A percentile compares a stretch with the other conserved stretches of the same genome.
Evolutionary conservation across 2,797 vertebrate species (phyloP).

Genomic region (Dipus sagitta): DNA sequence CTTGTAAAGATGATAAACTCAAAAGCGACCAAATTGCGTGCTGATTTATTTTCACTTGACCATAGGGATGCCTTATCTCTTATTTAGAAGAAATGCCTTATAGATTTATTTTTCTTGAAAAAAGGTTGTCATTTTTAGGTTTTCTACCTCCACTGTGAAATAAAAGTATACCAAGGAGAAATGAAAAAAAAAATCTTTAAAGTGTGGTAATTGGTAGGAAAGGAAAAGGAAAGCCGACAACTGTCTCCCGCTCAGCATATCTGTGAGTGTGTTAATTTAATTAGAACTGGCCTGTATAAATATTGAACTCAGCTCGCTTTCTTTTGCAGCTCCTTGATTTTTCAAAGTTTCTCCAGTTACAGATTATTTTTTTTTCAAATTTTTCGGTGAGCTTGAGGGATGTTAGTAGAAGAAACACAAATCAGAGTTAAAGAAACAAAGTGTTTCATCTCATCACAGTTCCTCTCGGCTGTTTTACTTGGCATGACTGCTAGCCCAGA

Average conservation of each 20-base stretch:
- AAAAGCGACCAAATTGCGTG: background rate
- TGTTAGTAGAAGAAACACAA: conserved; percentile 51
- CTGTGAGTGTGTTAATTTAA: conserved; percentile 83
- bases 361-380: conserved; percentile 72
- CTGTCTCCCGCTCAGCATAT: conserved; percentile 68
- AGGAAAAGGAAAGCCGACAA: conserved; percentile 59
- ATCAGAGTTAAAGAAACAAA: conserved; percentile 63
- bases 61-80: background rate
- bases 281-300: conserved; percentile 84
- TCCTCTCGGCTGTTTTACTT: conserved; percentile 33
- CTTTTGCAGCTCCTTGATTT: conserved; percentile 79
- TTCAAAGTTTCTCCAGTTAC: conserved; percentile 78
- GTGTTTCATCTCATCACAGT: conserved; percentile 34
- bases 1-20: background rate
- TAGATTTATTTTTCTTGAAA: conserved; percentile 49
- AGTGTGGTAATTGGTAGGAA: conserved; percentile 64
- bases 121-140: conserved; percentile 17
- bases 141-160: conserved; percentile 47
- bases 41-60: background rate
- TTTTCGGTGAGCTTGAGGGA: conserved; percentile 73
- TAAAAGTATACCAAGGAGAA: conserved; percentile 63
- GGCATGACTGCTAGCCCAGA: background rate
- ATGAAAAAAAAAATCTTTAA: background rate
- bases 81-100: conserved; percentile 20
- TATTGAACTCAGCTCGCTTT: conserved; percentile 84